Evolutionary conservation across 1,140 invertebrate species (phyloP).

Genomic region (Antheraea mylitta): DNA sequence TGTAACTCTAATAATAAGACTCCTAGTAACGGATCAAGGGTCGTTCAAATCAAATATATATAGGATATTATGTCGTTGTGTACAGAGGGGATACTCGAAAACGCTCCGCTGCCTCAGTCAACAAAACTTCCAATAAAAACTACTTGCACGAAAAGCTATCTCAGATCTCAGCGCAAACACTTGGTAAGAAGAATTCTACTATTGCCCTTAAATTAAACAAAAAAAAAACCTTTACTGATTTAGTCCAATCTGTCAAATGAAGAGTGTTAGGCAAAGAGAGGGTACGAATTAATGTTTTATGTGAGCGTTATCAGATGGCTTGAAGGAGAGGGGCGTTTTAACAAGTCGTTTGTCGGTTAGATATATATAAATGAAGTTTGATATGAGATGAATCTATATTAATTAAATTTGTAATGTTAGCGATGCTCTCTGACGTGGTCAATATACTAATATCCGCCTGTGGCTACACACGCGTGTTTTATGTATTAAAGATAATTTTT

Average conservation of each 20-base stretch:
- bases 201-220: slow-evolving; percentile 71
- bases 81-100: slow-evolving; percentile 37
- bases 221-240: slow-evolving; percentile 62
- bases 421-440: background rate
- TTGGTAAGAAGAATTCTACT: slow-evolving; percentile 31
- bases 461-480: no score
- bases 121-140: slow-evolving; percentile 70
- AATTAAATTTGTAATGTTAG: background rate
- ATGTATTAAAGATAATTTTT: no score
- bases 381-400: background rate
- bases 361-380: background rate
- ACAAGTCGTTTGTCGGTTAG: slow-evolving; percentile 9
- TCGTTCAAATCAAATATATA: slow-evolving; percentile 57
- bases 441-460: no score
- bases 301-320: slow-evolving; percentile 50
- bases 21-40: slow-evolving; percentile 33
- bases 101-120: slow-evolving; percentile 50
- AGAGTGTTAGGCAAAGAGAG: slow-evolving; percentile 73
- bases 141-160: slow-evolving; percentile 50
- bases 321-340: slow-evolving; percentile 24
- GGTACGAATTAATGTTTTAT: slow-evolving; percentile 60
- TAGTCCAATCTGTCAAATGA: slow-evolving; percentile 75
- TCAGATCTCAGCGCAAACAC: slow-evolving; percentile 57
- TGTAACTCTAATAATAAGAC: slow-evolving; percentile 34
- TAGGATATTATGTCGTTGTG: slow-evolving; percentile 55